Evolutionary conservation across 2,113 vertebrate genomes (phyloP).

Genomic region (Pseudopodoces humilis): DNA sequence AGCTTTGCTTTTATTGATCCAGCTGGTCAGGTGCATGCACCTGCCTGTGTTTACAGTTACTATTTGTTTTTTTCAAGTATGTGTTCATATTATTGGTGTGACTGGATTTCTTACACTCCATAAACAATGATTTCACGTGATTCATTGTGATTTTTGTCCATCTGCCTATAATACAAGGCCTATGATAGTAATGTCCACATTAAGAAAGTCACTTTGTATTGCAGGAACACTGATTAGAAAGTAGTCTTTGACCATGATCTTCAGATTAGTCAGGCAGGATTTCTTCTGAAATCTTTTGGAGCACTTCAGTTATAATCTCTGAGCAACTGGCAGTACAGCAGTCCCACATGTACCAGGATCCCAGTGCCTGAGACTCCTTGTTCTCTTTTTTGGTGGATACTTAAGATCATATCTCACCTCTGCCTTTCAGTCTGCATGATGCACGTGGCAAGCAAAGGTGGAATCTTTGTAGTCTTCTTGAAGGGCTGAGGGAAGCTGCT

Average conservation of each 20-base stretch:
- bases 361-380: background rate
- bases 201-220: background rate
- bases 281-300: background rate
- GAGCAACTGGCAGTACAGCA: background rate
- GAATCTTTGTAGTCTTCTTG: background rate
- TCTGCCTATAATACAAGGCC: background rate
- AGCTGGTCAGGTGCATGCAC: background rate
- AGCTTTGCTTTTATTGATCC: background rate
- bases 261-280: background rate
- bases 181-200: background rate
- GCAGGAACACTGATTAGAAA: background rate
- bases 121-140: background rate
- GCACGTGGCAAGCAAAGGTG: background rate
- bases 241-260: background rate
- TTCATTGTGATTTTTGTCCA: background rate
- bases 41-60: background rate
- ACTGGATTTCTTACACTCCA: background rate
- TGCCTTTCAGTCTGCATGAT: background rate
- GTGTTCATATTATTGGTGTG: background rate
- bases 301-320: background rate
- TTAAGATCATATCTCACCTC: background rate
- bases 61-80: background rate
- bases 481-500: background rate
- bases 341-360: background rate
- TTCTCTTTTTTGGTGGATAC: background rate